Percentiles rank a stretch among this genome's conserved stretches.
Conservation (phyloP, 1,140 invertebrate genomes). For the Diorhabda sublineata region DNA sequence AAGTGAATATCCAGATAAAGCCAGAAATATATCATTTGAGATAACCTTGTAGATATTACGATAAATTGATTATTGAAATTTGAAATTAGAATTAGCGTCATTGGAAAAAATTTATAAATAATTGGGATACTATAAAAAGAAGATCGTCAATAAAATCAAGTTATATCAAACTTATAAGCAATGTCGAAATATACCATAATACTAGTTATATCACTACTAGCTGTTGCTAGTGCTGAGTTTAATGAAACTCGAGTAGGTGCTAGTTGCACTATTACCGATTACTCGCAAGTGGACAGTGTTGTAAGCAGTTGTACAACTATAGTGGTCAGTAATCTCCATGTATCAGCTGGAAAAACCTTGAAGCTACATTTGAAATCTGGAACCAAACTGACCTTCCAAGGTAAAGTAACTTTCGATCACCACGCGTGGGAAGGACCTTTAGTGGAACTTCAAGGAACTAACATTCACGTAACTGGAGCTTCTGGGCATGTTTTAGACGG, state of each 20-base stretch:
- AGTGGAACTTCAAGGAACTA: constrained; percentile 17
- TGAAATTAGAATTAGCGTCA: too few relatives aligned
- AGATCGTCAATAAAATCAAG: too few relatives aligned
- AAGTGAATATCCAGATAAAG: too few relatives aligned
- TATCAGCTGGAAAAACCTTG: constrained; percentile 22
- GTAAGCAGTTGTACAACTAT: constrained; percentile 17
- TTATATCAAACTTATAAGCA: too few relatives aligned
- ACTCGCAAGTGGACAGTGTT: constrained; percentile 10
- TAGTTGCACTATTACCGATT: constrained; percentile 5
- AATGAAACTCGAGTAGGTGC: not conserved
- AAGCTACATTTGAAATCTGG: constrained; percentile 9
- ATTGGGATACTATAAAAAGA: too few relatives aligned
- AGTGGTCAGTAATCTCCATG: constrained; percentile 16
- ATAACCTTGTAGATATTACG: too few relatives aligned
- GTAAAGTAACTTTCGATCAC: constrained; percentile 21
- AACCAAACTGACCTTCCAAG: constrained; percentile 21
- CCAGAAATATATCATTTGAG: too few relatives aligned
- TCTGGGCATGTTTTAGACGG: constrained; percentile 7
- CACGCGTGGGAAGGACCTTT: constrained; percentile 24
- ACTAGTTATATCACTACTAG: too few relatives aligned
- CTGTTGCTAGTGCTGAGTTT: too few relatives aligned
- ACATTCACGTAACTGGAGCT: constrained; percentile 14
- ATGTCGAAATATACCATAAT: too few relatives aligned
- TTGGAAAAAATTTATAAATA: too few relatives aligned
- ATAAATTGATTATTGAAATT: too few relatives aligned